Percentiles rank a stretch among this genome's conserved stretches.
These are phyloP conservation scores for Athalia rosae DNA, from an alignment of 2,888 invertebrate genomes.

Conservation along the genomic window DNA sequence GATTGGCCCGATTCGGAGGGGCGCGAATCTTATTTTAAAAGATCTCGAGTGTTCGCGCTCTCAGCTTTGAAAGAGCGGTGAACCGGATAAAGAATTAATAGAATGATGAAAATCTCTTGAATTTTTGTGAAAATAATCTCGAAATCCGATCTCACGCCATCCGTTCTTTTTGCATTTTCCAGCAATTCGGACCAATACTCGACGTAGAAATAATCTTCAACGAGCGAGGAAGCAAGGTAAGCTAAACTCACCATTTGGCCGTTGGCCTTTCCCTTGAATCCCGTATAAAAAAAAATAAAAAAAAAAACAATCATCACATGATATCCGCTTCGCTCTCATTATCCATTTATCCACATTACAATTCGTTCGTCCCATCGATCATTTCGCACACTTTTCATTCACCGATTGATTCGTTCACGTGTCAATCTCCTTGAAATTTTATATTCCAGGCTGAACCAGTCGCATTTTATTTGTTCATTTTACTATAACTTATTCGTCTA, in stretches of 20 bases:
- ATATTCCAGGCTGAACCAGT: constrained; percentile 32
- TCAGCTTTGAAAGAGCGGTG: too few relatives aligned
- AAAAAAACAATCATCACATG: background rate
- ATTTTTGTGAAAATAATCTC: too few relatives aligned
- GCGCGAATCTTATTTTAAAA: too few relatives aligned
- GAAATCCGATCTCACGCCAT: too few relatives aligned
- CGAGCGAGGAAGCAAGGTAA: constrained; percentile 99
- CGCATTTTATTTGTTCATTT: background rate
- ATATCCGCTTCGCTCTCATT: background rate
- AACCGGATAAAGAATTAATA: too few relatives aligned
- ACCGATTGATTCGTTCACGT: too few relatives aligned
- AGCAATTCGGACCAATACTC: constrained; percentile 99
- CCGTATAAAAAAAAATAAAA: background rate
- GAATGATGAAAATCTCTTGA: too few relatives aligned
- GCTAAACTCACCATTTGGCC: constrained; percentile 66
- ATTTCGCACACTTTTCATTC: too few relatives aligned
- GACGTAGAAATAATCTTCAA: constrained; percentile 99
- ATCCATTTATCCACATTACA: too few relatives aligned
- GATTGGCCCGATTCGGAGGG: too few relatives aligned
- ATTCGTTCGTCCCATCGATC: too few relatives aligned
- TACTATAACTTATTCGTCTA: background rate
- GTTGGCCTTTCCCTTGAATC: background rate
- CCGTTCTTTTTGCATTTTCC: constrained; percentile 71
- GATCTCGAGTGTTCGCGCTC: too few relatives aligned
- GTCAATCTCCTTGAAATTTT: background rate